These are phyloP conservation scores for Odobenus rosmarus DNA, from an alignment of 2,113 vertebrate genomes.

Conservation along the genomic window DNA sequence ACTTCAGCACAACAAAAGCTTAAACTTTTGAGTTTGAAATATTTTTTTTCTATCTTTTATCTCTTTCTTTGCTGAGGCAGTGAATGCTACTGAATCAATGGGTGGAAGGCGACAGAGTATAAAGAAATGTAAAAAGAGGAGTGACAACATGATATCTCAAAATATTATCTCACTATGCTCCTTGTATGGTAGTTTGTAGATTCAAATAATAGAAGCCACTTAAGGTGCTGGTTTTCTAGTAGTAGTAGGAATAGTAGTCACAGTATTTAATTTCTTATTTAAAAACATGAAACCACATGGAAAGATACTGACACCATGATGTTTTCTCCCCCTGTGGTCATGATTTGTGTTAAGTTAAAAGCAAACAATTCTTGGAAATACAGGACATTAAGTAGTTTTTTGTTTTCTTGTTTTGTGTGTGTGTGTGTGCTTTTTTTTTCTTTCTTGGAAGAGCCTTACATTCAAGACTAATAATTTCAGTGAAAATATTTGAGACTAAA, in stretches of 20 bases:
- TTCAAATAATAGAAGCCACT: background rate
- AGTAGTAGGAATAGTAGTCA: background rate
- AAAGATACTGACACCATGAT: background rate
- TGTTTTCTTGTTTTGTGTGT: background rate
- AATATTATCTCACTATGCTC: background rate
- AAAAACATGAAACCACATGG: background rate
- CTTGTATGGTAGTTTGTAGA: background rate
- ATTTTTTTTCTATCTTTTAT: background rate
- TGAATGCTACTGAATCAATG: background rate
- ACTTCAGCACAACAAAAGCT: background rate
- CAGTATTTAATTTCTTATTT: background rate
- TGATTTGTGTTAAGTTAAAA: background rate
- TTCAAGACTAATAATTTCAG: background rate
- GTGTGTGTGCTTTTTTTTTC: background rate
- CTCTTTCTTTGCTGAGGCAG: background rate
- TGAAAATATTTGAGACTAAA: background rate
- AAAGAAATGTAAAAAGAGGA: background rate
- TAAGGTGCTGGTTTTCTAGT: background rate
- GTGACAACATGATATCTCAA: background rate
- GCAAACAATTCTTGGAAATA: background rate
- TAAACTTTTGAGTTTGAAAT: background rate
- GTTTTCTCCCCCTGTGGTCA: background rate
- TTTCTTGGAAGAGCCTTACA: background rate
- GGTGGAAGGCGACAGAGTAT: background rate
- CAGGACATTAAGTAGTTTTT: accelerated